Conservation (phyloP, 2,888 invertebrate species). For the Apamea sordens region DNA sequence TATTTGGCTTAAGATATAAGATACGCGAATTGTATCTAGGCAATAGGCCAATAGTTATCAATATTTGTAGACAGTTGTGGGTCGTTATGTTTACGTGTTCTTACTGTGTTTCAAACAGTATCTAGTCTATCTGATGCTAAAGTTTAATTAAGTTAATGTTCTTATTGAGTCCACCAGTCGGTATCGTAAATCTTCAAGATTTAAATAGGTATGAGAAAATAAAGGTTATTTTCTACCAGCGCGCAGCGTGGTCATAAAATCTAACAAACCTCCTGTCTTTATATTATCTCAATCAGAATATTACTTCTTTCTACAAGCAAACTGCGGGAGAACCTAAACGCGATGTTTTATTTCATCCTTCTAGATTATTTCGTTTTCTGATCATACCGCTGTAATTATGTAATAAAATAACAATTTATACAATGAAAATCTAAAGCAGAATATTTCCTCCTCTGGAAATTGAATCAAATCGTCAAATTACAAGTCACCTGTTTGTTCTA, state of each 20-base stretch:
- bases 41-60: neutral
- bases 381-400: neutral
- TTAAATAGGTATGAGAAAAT: neutral
- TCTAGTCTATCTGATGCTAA: neutral
- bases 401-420: neutral
- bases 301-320: constrained; percentile 4
- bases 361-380: constrained; percentile 15
- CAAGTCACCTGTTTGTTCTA: constrained; percentile 9
- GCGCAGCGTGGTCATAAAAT: neutral
- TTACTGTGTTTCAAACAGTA: neutral
- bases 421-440: neutral
- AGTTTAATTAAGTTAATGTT: neutral
- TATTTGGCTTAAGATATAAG: neutral
- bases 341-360: neutral
- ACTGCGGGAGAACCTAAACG: neutral
- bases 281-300: neutral
- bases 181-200: neutral
- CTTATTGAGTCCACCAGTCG: neutral
- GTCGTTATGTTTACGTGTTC: neutral
- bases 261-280: neutral
- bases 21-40: neutral
- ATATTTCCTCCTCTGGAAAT: constrained; percentile 4
- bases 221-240: neutral
- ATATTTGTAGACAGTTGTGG: neutral
- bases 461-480: constrained; percentile 30